Evolutionary conservation across 2,888 invertebrate species (phyloP).

Genomic region (Nomada ruficornis): DNA sequence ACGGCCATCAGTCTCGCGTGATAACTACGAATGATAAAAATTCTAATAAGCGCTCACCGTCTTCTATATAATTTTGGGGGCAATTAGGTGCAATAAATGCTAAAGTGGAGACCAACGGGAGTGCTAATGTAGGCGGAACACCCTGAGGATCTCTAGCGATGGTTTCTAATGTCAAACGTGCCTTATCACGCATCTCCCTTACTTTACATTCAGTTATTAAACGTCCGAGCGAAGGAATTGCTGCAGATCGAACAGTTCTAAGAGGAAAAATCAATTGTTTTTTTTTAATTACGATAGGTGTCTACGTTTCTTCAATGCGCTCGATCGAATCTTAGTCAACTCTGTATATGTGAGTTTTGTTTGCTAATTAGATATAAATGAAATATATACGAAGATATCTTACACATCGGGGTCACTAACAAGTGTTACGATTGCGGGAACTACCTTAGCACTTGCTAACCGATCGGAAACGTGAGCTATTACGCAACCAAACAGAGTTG

Average conservation of each 20-base stretch:
- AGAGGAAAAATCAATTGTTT: conserved; percentile 39
- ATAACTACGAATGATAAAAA: background rate
- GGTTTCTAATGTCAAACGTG: conserved; percentile 84
- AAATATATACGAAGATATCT: conserved; percentile 76
- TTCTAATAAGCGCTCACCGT: conserved; percentile 83
- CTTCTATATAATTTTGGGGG: conserved; percentile 85
- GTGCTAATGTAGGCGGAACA: conserved; percentile 82
- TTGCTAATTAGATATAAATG: conserved; percentile 6
- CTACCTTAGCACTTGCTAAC: conserved; percentile 86
- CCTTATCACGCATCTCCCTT: conserved; percentile 86
- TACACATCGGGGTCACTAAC: conserved; percentile 89
- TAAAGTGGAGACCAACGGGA: conserved; percentile 87
- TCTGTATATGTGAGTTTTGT: background rate
- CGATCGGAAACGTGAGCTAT: conserved; percentile 86
- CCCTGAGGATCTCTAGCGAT: conserved; percentile 81
- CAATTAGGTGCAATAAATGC: conserved; percentile 87
- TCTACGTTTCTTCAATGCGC: background rate
- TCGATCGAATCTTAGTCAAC: background rate
- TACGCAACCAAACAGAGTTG: conserved; percentile 86
- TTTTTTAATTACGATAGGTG: background rate
- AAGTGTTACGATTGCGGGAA: conserved; percentile 89
- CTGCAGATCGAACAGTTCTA: conserved; percentile 87
- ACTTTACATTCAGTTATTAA: conserved; percentile 85
- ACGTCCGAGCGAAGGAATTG: conserved; percentile 87
- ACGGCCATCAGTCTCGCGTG: conserved; percentile 7